Conservation (phyloP, 2,888 invertebrate species). For the Parnassius glacialis region DNA sequence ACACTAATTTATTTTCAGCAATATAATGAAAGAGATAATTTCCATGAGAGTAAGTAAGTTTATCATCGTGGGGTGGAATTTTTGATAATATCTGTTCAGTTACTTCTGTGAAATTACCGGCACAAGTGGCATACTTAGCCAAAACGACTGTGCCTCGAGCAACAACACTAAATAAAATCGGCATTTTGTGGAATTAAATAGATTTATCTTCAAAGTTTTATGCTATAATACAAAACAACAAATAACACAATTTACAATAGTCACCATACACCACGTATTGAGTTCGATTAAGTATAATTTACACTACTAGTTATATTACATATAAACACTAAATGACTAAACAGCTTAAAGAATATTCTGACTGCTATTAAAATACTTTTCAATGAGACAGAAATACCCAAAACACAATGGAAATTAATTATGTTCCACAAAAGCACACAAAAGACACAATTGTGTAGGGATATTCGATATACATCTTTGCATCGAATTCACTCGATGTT, state of each 20-base stretch:
- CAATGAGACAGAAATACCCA: no score
- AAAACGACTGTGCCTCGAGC: constrained; percentile 92
- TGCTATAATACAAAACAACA: constrained; percentile 25
- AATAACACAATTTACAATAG: constrained; percentile 13
- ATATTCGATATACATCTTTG: no score
- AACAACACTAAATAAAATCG: constrained; percentile 94
- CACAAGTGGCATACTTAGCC: constrained; percentile 94
- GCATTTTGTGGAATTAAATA: constrained; percentile 82
- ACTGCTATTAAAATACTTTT: neutral
- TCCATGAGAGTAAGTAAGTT: constrained; percentile 95
- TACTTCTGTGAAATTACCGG: constrained; percentile 97
- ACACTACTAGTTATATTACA: constrained; percentile 1
- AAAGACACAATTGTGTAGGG: no score
- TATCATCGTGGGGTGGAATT: constrained; percentile 93
- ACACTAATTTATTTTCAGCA: constrained; percentile 91
- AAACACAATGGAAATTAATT: no score
- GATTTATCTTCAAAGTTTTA: constrained; percentile 34
- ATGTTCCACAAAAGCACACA: no score
- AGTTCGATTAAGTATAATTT: constrained; percentile 17
- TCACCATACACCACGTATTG: constrained; percentile 26
- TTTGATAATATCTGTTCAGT: constrained; percentile 94
- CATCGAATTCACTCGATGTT: no score
- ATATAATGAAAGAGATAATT: constrained; percentile 96
- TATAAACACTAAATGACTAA: neutral
- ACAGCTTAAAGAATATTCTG: neutral